These are phyloP conservation scores for Sprattus sprattus DNA, from an alignment of 2,113 vertebrate species.

Conservation along the genomic window DNA sequence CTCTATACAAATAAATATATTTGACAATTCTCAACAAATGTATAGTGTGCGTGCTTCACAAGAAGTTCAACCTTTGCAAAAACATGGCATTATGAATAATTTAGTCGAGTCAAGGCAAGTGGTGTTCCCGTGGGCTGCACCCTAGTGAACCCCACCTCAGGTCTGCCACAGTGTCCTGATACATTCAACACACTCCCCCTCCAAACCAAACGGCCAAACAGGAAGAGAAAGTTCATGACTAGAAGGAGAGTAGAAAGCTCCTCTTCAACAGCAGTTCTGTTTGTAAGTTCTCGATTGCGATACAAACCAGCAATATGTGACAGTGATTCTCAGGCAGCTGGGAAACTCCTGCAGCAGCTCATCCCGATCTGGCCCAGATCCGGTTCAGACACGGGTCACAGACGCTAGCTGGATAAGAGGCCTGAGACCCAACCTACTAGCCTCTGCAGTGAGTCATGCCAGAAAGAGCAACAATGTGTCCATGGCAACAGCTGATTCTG, in stretches of 20 bases:
- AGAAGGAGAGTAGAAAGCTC: neutral
- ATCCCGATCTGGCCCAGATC: neutral
- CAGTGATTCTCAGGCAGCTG: no score
- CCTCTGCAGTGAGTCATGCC: neutral
- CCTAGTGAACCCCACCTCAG: neutral
- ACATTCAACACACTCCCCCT: neutral
- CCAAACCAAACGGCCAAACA: no score
- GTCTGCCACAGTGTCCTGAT: neutral
- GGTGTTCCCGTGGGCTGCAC: neutral
- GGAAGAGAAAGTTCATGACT: neutral
- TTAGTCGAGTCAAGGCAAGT: conserved; percentile 47
- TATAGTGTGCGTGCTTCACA: conserved; percentile 56
- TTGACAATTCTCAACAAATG: conserved; percentile 49
- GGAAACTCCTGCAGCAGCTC: neutral
- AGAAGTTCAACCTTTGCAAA: conserved; percentile 69
- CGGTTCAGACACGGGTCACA: neutral
- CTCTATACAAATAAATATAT: conserved; percentile 77
- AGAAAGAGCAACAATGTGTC: neutral
- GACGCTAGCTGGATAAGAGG: neutral
- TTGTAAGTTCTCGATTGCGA: no score
- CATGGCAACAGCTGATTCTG: neutral
- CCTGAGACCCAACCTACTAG: neutral
- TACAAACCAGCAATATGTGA: no score
- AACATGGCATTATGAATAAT: conserved; percentile 60
- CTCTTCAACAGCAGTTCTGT: neutral